Base-by-base conservation (phyloP, 2,797 vertebrate species). In the Naso thynnoides region DNA sequence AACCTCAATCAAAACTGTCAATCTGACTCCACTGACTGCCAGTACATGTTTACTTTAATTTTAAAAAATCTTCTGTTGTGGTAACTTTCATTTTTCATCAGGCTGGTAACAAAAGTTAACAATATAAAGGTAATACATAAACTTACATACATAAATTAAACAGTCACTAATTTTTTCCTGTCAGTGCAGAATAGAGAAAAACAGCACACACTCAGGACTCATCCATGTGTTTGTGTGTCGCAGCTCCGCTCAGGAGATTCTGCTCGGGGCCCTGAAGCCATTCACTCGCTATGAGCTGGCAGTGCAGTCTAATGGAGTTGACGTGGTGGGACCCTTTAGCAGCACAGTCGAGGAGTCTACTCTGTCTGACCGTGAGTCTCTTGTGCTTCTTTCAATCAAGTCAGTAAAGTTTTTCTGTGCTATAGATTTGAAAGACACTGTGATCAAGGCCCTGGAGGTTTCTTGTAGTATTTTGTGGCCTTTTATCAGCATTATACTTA, bases 241-340 rank as follows among this genome's bases (percentile, higher is more conserved):
- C 92, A 99, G 98, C 90, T 94, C 96, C 10, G 94, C 95, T 73
- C 97, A 97, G 93, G 96, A 97, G 88, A 95, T 98, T 70, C 94
- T 99, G 72, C 95, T 99, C 1, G 95, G 92, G 1, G 95, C 95
- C 0, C 78, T 99, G 82, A 99, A 96, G 91, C 98, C 98, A 7
- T 99, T 96, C 89, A 99, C 97, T 48, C 96, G 94, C 52, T 99
- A 99, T 0, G 96, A 99, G 91, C 96, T 99, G 87, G 97, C 98
- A 0, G 95, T 99, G n/a, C 97, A 98, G 95, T 98, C 97, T 53
- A 97, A 98, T 0, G 96, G 96, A 0, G 87, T 95, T 57, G 95
- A 96, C 29, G 88, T 94, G 8, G 95, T 95, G 0, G 97, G 98
- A 23, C 98, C 97, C 1, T 99, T 98, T 0, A 96, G 97, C 76